phyloP scores from a whole-genome alignment of 1,140 invertebrate genomes.

The Drosophila repleta region DNA sequence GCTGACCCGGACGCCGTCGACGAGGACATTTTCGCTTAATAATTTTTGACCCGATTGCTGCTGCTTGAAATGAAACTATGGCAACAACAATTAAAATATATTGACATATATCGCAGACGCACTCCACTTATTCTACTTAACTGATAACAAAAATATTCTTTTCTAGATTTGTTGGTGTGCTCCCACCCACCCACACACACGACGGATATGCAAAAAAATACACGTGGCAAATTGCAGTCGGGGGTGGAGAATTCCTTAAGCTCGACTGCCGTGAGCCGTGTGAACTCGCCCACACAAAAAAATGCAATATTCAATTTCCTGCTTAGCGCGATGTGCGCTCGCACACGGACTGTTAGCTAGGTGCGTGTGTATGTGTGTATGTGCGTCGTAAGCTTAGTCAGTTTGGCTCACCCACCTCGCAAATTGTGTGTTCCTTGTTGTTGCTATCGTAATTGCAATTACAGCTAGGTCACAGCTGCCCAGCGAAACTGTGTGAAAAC shows the following conservation, averaged over 20 bases:
- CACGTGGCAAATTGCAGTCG: conserved; percentile 35
- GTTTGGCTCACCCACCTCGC: conserved; percentile 32
- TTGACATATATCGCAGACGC: conserved; percentile 20
- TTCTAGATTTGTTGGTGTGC: neutral
- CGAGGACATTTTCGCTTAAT: conserved; percentile 52
- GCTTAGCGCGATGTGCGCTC: neutral
- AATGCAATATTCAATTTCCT: neutral
- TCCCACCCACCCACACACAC: neutral
- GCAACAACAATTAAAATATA: conserved; percentile 10
- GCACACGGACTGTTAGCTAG: neutral
- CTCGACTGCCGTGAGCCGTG: neutral
- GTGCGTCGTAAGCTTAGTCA: conserved; percentile 10
- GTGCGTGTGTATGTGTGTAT: neutral
- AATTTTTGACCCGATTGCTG: conserved; percentile 35
- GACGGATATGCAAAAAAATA: conserved; percentile 18
- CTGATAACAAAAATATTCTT: conserved; percentile 13
- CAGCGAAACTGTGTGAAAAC: conserved; percentile 56
- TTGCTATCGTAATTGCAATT: conserved; percentile 55
- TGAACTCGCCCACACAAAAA: neutral
- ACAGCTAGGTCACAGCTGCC: conserved; percentile 52
- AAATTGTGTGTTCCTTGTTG: conserved; percentile 45
- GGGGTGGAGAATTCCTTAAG: neutral
- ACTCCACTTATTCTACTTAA: neutral
- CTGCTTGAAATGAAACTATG: conserved; percentile 34
- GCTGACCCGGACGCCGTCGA: conserved; percentile 65